Base-by-base conservation (phyloP, 2,797 vertebrate species). In the Helarctos malayanus region DNA sequence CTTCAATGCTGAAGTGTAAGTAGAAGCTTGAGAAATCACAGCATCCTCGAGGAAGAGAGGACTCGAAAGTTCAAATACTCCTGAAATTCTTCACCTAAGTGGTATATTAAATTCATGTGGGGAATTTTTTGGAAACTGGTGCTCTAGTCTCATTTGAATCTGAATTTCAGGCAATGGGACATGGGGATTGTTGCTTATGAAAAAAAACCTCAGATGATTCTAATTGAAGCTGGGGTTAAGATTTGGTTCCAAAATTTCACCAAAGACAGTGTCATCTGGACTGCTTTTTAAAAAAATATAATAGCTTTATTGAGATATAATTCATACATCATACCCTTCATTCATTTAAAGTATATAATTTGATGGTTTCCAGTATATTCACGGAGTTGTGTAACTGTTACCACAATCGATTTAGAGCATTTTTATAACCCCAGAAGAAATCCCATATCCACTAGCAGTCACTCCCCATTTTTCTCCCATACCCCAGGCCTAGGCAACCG, bases 291-390 rank as follows among this genome's bases (percentile, higher is more conserved):
- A 47, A 71, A 71, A 79, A 7, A 81, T 57, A 15, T 29, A 47
- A 52, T 73, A 59, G 49, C 35, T 73, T 76, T 91, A 76, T 79
- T 68, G 92, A 87, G 23, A 68, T 87, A n/a, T 52, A 94, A 86
- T 45, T 35, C 81, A 86, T 18, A 57, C 81, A 69, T 19, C 5
- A 56, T 69, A n/a, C 3, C 79, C 18, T 75, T 61, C 4, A 25
- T 71, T n/a, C 56, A 83, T 57, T 87, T 59, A 79, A 90, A 91
- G 9, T 14, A n/a, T 65, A 38, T 41, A 83, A n/a, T 88, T 86
- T 86, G 3, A 61, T 65, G 61, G 49, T 71, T 71, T 90, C 32
- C 52, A 56, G 27, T 45, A 38, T 68, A 69, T 32, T 75, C 56
- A 76, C 69, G 71, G 84, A 92, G 32, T 49, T 92, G 41, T 69